Conservation (phyloP, 2,113 vertebrate genomes). For the Pontoporia blainvillei region DNA sequence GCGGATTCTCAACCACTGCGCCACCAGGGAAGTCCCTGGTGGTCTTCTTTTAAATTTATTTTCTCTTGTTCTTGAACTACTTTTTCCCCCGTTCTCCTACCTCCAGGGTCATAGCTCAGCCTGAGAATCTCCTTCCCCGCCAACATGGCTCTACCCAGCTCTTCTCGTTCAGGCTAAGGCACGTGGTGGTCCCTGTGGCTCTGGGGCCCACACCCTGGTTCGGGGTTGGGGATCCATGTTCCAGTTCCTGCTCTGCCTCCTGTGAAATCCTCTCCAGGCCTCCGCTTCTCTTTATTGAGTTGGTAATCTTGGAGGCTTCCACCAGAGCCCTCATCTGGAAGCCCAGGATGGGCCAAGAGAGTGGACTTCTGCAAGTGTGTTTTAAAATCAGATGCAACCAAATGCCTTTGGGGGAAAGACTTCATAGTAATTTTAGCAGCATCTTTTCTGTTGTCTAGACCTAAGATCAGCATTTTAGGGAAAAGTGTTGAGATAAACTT, state of each 20-base stretch:
- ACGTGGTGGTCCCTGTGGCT: not conserved
- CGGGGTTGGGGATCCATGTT: not conserved
- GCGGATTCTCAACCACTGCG: too few species aligned
- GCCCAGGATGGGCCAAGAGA: not conserved
- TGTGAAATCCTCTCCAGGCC: not conserved
- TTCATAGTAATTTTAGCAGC: constrained; percentile 62
- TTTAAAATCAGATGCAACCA: constrained; percentile 27
- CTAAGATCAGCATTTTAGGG: constrained; percentile 70
- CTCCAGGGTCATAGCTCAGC: not conserved
- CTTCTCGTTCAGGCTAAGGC: not conserved
- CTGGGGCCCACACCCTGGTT: not conserved
- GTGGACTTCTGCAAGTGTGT: not conserved
- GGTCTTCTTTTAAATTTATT: not conserved
- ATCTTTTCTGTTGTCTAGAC: constrained; percentile 71
- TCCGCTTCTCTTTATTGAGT: not conserved
- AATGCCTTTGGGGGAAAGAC: constrained; percentile 50
- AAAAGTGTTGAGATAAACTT: not conserved
- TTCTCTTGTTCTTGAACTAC: not conserved
- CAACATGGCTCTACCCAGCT: not conserved
- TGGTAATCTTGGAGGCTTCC: not conserved
- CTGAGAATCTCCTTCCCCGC: not conserved
- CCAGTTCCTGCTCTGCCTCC: not conserved
- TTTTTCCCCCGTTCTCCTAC: not conserved
- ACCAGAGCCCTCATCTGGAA: not conserved
- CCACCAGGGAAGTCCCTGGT: not conserved